Base-by-base conservation (phyloP, 2,888 invertebrate species). In the Eueremaeus valkanovi region DNA sequence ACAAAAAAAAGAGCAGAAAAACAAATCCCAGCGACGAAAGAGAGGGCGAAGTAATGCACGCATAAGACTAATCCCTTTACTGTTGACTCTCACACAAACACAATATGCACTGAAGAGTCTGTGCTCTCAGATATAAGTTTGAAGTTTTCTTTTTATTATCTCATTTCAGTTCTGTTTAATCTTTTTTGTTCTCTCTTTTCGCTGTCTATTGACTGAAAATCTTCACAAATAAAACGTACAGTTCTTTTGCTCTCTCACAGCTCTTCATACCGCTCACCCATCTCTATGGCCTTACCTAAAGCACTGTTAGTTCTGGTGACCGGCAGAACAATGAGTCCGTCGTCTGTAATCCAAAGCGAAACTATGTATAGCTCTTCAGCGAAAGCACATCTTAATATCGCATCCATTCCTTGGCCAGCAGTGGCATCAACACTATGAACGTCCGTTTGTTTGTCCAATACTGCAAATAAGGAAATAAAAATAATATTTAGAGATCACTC, bases 281-380 rank as follows among this genome's bases (percentile, higher is more conserved):
- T 36, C 36, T 36, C 36, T 11, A 8, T 36, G 11, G 5, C 11
- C 36, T 36, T 68, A 68, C 68, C 68, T 42, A 68, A 68, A 68
- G 68, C 68, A 33, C 40, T 68, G 33, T 68, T 72, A 72, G 72
- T 29, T 45, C 42, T 36, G 36, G 70, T 36, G 27, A 51, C 74
- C 16, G 78, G 73, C n/a, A 79, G 61, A 36, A 79, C 75, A 29
- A 78, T 79, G 0, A 79, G 73, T 24, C 79, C 79, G 76, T 78
- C 78, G 61, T 79, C 79, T 18, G 78, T 78, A 16, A 78, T 58
- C 79, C 79, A 79, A 3, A 75, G 76, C 40, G 78, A 77, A 18
- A 78, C 77, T 68, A 77, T 40, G 40, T 40, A 68, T 75, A 3
- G 78, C 9, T 68, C 33, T 24, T 68, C 13, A 24, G 40, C 24